Evolutionary conservation across 2,113 vertebrate genomes (phyloP).

Genomic region (Pionites leucogaster): DNA sequence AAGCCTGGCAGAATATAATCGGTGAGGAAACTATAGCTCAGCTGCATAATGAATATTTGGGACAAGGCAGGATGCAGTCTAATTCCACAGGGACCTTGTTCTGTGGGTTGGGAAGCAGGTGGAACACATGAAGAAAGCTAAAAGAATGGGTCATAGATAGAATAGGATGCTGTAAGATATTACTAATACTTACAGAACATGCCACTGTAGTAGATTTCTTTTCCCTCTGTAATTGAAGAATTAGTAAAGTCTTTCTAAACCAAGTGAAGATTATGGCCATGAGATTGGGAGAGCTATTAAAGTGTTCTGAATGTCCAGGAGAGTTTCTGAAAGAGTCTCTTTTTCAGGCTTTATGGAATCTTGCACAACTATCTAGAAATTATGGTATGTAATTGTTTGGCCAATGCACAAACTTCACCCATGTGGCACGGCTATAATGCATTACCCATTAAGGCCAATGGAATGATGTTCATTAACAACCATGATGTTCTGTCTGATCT

Average conservation of each 20-base stretch:
- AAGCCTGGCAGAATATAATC: background rate
- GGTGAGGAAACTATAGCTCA: background rate
- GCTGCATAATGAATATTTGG: background rate
- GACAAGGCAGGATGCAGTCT: background rate
- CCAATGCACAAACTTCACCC: background rate
- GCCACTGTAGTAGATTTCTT: background rate
- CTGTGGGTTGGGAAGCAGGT: accelerated
- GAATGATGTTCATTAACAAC: background rate
- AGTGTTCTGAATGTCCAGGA: background rate
- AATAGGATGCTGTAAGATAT: background rate
- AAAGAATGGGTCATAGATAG: background rate
- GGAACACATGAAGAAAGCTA: background rate
- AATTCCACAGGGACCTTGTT: background rate
- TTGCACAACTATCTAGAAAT: background rate
- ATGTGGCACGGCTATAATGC: background rate
- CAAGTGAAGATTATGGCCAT: background rate
- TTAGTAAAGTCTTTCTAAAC: background rate
- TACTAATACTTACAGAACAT: background rate
- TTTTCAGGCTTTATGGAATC: background rate
- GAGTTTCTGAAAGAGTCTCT: background rate
- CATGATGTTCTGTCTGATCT: background rate
- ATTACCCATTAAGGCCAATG: background rate
- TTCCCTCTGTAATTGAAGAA: background rate
- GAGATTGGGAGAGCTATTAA: background rate
- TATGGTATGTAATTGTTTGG: background rate